These are phyloP conservation scores for Actinemys pallida DNA, from an alignment of 2,113 vertebrate species.

Conservation along the genomic window DNA sequence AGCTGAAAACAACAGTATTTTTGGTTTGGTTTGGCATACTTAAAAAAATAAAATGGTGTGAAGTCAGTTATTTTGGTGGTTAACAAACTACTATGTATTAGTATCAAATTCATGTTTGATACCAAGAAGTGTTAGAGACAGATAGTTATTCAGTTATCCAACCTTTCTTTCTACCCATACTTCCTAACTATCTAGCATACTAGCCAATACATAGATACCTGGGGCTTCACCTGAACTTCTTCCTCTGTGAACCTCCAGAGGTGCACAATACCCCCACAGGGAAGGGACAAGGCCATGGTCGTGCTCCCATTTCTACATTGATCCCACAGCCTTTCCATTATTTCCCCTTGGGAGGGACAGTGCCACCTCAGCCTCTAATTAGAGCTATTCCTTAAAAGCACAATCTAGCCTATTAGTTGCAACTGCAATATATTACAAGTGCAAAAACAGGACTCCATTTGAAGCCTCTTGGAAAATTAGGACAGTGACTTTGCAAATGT, in stretches of 20 bases:
- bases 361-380: background rate
- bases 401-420: background rate
- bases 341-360: background rate
- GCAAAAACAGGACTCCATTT: background rate
- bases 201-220: background rate
- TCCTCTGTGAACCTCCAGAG: background rate
- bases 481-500: background rate
- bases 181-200: background rate
- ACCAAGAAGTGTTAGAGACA: background rate
- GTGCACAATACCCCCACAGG: background rate
- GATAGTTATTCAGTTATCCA: background rate
- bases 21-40: slow-evolving; percentile 5
- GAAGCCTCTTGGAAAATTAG: background rate
- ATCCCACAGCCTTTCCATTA: too few relatives aligned
- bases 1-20: background rate
- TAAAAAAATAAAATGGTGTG: slow-evolving; percentile 4
- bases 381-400: background rate
- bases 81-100: background rate
- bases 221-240: background rate
- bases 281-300: background rate
- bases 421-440: background rate
- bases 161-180: background rate
- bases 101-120: background rate
- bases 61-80: background rate
- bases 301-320: background rate